A percentile compares a stretch with the other conserved stretches of the same genome.
phyloP scores from a whole-genome alignment of 2,888 invertebrate genomes.

The Hirtodrosophila alboralis region DNA sequence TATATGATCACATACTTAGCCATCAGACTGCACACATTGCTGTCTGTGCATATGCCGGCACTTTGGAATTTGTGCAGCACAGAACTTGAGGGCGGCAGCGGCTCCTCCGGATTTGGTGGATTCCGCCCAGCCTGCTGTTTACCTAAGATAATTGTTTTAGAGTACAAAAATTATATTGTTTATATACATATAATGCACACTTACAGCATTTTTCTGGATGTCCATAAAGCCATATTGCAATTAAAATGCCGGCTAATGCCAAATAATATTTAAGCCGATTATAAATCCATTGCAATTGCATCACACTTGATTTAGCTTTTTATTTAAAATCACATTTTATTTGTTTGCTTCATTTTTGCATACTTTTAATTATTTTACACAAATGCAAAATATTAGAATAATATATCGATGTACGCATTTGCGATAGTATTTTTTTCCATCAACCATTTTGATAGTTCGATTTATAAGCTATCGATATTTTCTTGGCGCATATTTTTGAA shows the following conservation, averaged over 20 bases:
- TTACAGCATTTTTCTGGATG: conserved; percentile 19
- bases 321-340: conserved; percentile 6
- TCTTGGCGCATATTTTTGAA: conserved; percentile 7
- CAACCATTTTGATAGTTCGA: not conserved
- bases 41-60: conserved; percentile 92
- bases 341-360: conserved; percentile 7
- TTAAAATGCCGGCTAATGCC: conserved; percentile 14
- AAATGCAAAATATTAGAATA: conserved; percentile 15
- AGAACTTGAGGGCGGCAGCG: conserved; percentile 88
- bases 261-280: conserved; percentile 14
- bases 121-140: conserved; percentile 11
- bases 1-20: conserved; percentile 92
- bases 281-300: conserved; percentile 23
- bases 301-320: not conserved
- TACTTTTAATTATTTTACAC: not conserved
- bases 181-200: not conserved
- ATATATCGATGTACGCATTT: not conserved
- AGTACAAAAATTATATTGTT: not conserved
- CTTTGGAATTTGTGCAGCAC: conserved; percentile 87
- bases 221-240: conserved; percentile 32
- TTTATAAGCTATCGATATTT: not conserved
- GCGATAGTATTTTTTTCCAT: conserved; percentile 14
- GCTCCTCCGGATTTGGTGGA: conserved; percentile 88
- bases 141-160: not conserved
- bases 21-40: conserved; percentile 89